Conservation (phyloP, 2,113 vertebrate genomes). For the Micronycteris hirsuta region DNA sequence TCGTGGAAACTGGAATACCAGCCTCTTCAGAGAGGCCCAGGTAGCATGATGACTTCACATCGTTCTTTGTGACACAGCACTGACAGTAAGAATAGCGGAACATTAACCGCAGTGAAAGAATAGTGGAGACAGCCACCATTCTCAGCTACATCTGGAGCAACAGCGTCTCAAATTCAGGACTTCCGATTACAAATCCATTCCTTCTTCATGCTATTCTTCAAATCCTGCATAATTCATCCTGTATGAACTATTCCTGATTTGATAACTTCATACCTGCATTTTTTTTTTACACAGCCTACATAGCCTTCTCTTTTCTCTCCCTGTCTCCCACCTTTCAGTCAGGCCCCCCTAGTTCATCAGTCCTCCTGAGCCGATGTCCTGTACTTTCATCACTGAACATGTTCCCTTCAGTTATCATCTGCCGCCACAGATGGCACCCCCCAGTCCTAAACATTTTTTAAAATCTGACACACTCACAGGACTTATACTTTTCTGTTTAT, state of each 20-base stretch:
- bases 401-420: not conserved
- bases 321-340: not conserved
- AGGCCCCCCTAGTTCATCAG: not conserved
- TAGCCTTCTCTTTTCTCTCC: not conserved
- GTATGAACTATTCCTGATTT: not conserved
- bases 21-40: not conserved
- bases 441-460: not conserved
- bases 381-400: not conserved
- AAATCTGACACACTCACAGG: not conserved
- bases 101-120: not conserved
- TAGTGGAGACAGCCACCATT: not conserved
- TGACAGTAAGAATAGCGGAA: not conserved
- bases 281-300: not conserved
- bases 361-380: not conserved
- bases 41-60: not conserved
- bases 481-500: not conserved
- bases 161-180: not conserved
- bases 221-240: not conserved
- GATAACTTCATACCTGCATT: not conserved
- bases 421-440: not conserved
- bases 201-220: not conserved
- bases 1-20: not conserved
- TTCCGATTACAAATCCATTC: not conserved
- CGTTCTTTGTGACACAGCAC: not conserved
- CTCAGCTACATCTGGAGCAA: not conserved